These are phyloP conservation scores for Leptoteleia sp. DNA, from an alignment of 1,140 invertebrate genomes.

Conservation along the genomic window DNA sequence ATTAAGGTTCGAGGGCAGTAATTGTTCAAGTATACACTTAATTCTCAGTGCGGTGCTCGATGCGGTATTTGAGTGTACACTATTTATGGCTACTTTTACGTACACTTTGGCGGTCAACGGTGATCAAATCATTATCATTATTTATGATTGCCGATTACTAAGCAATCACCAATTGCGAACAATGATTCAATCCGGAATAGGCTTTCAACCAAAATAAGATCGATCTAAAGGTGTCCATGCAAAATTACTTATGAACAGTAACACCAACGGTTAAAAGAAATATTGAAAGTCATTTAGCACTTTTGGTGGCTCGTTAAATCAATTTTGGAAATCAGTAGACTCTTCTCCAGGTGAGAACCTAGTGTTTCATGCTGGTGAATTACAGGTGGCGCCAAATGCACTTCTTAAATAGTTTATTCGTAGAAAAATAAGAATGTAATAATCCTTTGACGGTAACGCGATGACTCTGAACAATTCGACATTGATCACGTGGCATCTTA, in stretches of 20 bases:
- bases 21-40: no score
- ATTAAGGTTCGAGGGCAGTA: no score
- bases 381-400: constrained; percentile 31
- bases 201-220: constrained; percentile 3
- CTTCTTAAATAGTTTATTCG: constrained; percentile 22
- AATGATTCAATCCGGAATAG: constrained; percentile 11
- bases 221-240: constrained; percentile 31
- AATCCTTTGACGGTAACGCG: background rate
- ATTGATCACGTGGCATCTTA: constrained; percentile 5
- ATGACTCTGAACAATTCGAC: constrained; percentile 7
- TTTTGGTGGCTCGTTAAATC: constrained; percentile 3
- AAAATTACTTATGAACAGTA: constrained; percentile 18
- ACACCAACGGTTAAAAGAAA: constrained; percentile 3
- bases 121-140: constrained; percentile 1
- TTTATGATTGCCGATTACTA: background rate
- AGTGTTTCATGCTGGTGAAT: constrained; percentile 25
- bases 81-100: no score
- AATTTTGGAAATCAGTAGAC: constrained; percentile 11
- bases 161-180: no score
- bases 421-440: constrained; percentile 18
- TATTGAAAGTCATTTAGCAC: background rate
- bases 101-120: background rate
- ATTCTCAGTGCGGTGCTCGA: no score
- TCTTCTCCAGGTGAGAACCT: constrained; percentile 20
- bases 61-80: no score